Conservation (phyloP, 2,113 vertebrate species). For the Xiphorhynchus elegans region DNA sequence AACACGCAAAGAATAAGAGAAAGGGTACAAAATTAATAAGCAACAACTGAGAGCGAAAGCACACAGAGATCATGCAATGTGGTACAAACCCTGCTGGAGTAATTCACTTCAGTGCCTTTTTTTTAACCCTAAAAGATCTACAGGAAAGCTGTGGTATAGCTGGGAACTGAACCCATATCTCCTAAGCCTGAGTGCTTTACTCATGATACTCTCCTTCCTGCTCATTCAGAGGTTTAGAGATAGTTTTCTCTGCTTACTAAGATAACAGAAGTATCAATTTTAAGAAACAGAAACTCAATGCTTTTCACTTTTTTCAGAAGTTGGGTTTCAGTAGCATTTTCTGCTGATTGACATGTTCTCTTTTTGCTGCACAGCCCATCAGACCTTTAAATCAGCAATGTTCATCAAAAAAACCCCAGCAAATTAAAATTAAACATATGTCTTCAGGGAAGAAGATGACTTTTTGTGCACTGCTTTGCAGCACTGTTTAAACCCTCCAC, state of each 20-base stretch:
- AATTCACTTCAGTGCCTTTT: neutral
- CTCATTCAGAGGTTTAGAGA: constrained; percentile 25
- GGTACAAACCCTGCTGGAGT: neutral
- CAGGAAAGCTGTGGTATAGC: constrained; percentile 45
- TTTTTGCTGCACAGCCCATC: neutral
- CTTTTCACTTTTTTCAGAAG: constrained; percentile 44
- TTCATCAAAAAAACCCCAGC: neutral
- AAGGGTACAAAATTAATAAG: constrained; percentile 26
- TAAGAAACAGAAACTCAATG: constrained; percentile 41
- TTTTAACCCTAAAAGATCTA: neutral
- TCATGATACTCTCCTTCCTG: constrained; percentile 62
- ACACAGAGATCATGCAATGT: neutral
- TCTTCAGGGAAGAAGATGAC: neutral
- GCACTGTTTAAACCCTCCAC: neutral
- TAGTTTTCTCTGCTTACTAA: constrained; percentile 47
- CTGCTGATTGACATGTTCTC: neutral
- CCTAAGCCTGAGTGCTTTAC: constrained; percentile 26
- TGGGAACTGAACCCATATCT: constrained; percentile 23
- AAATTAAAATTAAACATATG: neutral
- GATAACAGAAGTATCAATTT: constrained; percentile 63
- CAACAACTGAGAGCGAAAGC: neutral
- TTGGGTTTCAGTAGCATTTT: constrained; percentile 37
- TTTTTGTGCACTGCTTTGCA: neutral
- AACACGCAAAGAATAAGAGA: neutral
- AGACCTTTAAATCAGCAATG: neutral